A percentile compares a stretch with the other conserved stretches of the same genome.
Conservation (phyloP, 2,888 invertebrate genomes). For the Drosophila mulleri region DNA sequence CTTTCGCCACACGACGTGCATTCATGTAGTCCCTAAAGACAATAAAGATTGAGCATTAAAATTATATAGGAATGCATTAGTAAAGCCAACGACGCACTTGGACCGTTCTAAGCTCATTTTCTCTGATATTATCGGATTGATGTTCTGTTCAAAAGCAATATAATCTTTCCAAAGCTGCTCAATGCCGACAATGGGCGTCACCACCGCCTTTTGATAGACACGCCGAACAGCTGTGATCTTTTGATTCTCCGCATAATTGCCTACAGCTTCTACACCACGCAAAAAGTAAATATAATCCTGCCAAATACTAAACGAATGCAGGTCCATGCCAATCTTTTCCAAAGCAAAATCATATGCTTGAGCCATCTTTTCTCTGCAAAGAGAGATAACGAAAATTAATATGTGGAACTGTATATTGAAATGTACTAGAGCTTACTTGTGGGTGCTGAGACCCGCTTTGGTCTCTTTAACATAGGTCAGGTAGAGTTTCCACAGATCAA, state of each 20-base stretch:
- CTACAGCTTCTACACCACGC: slow-evolving; percentile 98
- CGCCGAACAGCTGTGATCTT: slow-evolving; percentile 99
- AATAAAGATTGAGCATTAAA: neutral
- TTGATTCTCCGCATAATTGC: slow-evolving; percentile 99
- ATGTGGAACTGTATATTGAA: too few relatives aligned
- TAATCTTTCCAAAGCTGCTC: slow-evolving; percentile 99
- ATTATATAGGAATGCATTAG: neutral
- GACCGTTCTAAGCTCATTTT: slow-evolving; percentile 99
- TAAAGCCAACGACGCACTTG: slow-evolving; percentile 68
- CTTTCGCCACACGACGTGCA: slow-evolving; percentile 97
- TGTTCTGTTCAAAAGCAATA: slow-evolving; percentile 97
- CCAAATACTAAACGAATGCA: slow-evolving; percentile 98
- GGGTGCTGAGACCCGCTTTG: slow-evolving; percentile 95
- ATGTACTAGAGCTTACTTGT: slow-evolving; percentile 90
- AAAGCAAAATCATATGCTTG: slow-evolving; percentile 99
- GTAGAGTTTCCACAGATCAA: slow-evolving; percentile 99
- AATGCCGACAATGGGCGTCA: slow-evolving; percentile 98
- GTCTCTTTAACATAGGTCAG: slow-evolving; percentile 99
- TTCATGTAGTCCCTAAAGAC: slow-evolving; percentile 97
- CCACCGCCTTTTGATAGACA: slow-evolving; percentile 97
- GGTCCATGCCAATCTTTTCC: slow-evolving; percentile 99
- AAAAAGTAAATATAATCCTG: slow-evolving; percentile 98
- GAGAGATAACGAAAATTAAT: neutral
- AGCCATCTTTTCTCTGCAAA: slow-evolving; percentile 97
- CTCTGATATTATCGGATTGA: slow-evolving; percentile 93